These are phyloP conservation scores for Oscheius sp. DNA, from an alignment of 2,888 invertebrate species.

Conservation along the genomic window DNA sequence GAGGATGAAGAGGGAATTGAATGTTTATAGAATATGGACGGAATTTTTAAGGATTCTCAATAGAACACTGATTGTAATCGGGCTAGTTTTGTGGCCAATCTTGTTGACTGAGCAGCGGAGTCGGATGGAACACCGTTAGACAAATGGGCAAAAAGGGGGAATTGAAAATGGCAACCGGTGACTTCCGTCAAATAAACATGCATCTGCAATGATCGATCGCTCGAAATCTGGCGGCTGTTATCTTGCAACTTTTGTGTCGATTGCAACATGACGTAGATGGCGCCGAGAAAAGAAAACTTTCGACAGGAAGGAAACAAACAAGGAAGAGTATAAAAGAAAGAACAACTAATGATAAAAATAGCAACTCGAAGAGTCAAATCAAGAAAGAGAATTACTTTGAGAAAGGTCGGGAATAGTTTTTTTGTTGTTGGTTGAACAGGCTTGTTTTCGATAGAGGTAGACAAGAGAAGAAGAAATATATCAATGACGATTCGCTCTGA, in stretches of 20 bases:
- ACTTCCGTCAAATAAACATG: conserved; percentile 20
- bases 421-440: no score
- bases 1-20: no score
- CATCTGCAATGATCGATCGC: conserved; percentile 18
- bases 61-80: conserved; percentile 17
- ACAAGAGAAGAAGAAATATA: no score
- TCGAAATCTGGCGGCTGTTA: not conserved
- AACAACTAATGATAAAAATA: no score
- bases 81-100: conserved; percentile 9
- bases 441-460: no score
- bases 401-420: no score
- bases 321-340: no score
- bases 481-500: no score
- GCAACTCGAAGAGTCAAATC: no score
- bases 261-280: conserved; percentile 1
- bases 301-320: no score
- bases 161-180: not conserved
- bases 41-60: not conserved
- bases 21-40: not conserved
- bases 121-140: conserved; percentile 5
- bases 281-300: not conserved
- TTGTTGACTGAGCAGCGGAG: conserved; percentile 19
- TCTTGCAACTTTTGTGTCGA: conserved; percentile 18
- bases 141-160: conserved; percentile 7
- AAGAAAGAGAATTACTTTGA: no score